A percentile compares a stretch with the other conserved stretches of the same genome.
These are phyloP conservation scores for Ophion slaviceki DNA, from an alignment of 2,888 invertebrate species.

Conservation along the genomic window DNA sequence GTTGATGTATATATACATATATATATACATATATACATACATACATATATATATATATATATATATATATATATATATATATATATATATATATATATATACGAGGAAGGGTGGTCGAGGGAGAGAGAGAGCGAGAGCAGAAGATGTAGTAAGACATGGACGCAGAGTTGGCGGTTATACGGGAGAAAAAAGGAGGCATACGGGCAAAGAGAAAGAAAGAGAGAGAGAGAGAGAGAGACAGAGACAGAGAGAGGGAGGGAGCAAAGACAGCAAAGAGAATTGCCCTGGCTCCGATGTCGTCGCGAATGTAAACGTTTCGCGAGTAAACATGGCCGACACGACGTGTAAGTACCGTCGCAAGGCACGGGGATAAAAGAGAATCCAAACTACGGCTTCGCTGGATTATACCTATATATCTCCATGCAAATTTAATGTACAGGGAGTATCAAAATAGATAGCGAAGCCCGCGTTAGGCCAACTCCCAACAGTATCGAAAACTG, in stretches of 20 bases:
- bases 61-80: background rate
- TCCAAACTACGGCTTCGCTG: slow-evolving; percentile 31
- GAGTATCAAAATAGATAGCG: background rate
- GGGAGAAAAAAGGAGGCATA: too few relatives aligned
- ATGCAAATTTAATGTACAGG: slow-evolving; percentile 13
- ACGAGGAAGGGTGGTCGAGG: slow-evolving; percentile 1
- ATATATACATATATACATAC: too few relatives aligned
- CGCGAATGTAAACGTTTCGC: slow-evolving; percentile 64
- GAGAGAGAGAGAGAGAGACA: background rate
- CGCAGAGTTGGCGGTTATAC: too few relatives aligned
- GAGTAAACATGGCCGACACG: slow-evolving; percentile 62
- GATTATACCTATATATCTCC: slow-evolving; percentile 1
- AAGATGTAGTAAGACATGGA: too few relatives aligned
- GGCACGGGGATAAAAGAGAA: slow-evolving; percentile 53
- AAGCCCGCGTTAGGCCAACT: background rate
- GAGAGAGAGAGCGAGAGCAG: background rate
- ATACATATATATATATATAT: background rate
- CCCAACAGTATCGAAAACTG: background rate
- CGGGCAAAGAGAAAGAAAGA: background rate
- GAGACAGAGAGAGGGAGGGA: background rate
- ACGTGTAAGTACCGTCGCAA: slow-evolving; percentile 51
- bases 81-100: background rate
- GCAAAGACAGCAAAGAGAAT: slow-evolving; percentile 54
- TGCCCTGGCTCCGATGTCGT: slow-evolving; percentile 56
- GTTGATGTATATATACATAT: background rate